Evolutionary conservation across 2,113 vertebrate genomes (phyloP).

Genomic region (Nycticryphes semicollaris): DNA sequence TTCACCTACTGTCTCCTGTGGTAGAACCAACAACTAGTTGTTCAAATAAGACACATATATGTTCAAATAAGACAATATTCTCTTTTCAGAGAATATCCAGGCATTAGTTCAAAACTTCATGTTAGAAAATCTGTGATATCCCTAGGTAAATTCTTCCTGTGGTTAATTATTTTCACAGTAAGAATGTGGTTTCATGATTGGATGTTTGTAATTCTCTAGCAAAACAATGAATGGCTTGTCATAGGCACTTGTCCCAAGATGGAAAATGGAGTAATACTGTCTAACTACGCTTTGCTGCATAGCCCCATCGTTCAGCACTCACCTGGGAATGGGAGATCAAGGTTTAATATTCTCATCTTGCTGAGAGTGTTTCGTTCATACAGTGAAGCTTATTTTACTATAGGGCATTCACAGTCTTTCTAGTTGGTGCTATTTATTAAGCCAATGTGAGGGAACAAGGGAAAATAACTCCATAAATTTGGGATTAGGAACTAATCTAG

Average conservation of each 20-base stretch:
- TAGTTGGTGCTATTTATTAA: neutral
- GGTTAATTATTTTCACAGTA: neutral
- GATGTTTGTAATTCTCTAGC: neutral
- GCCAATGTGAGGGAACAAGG: neutral
- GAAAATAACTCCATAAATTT: conserved; percentile 1
- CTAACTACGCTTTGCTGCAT: neutral
- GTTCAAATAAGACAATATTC: neutral
- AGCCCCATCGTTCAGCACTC: neutral
- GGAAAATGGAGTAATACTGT: neutral
- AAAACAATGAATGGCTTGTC: neutral
- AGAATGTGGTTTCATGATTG: neutral
- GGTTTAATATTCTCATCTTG: neutral
- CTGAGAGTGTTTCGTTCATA: neutral
- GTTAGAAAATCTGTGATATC: neutral
- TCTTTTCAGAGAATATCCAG: neutral
- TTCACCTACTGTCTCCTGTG: neutral
- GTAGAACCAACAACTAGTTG: neutral
- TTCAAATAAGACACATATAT: neutral
- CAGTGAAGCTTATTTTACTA: neutral
- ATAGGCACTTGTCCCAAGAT: neutral
- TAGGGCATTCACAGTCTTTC: neutral
- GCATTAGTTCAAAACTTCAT: neutral
- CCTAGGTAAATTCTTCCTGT: neutral
- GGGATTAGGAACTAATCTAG: neutral
- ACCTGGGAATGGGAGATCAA: neutral